These are phyloP conservation scores for Holothuria scabra DNA, from an alignment of 53 echinoderm and acorn worm genomes.

Conservation along the genomic window DNA sequence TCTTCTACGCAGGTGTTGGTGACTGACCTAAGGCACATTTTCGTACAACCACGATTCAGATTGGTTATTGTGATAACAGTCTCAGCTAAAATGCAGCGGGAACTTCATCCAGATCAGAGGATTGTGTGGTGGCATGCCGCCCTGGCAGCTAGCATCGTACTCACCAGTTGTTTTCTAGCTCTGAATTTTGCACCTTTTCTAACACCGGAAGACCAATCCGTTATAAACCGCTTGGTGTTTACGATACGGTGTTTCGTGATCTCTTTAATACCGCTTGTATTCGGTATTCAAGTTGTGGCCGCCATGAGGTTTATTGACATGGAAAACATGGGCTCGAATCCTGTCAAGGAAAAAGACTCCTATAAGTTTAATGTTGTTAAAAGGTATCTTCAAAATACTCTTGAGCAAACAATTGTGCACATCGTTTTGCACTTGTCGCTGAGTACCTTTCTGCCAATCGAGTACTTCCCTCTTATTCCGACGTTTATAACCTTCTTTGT, in stretches of 20 bases:
- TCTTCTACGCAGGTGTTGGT: too few species aligned
- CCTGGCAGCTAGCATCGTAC: too few species aligned
- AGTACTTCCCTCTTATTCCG: slow-evolving; percentile 1
- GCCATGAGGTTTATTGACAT: not conserved
- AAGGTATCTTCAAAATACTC: slow-evolving; percentile 35
- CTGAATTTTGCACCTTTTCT: not conserved
- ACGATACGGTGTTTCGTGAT: slow-evolving; percentile 18
- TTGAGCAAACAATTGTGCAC: slow-evolving; percentile 40
- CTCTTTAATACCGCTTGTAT: slow-evolving; percentile 25
- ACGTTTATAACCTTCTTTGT: slow-evolving; percentile 23
- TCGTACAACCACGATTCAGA: too few species aligned
- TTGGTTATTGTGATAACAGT: too few species aligned
- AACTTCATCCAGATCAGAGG: too few species aligned
- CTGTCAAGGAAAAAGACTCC: slow-evolving; percentile 10
- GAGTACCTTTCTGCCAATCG: slow-evolving; percentile 4
- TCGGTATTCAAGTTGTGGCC: not conserved
- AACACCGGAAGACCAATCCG: not conserved
- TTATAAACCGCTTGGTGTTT: not conserved
- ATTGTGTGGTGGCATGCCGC: too few species aligned
- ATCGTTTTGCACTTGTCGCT: slow-evolving; percentile 9
- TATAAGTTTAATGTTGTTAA: not conserved
- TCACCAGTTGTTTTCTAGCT: not conserved
- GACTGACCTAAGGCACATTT: too few species aligned
- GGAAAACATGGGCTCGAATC: slow-evolving; percentile 34
- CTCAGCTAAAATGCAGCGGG: too few species aligned